These are phyloP conservation scores for Oreotragus oreotragus DNA, from an alignment of 2,113 vertebrate species.

Conservation along the genomic window DNA sequence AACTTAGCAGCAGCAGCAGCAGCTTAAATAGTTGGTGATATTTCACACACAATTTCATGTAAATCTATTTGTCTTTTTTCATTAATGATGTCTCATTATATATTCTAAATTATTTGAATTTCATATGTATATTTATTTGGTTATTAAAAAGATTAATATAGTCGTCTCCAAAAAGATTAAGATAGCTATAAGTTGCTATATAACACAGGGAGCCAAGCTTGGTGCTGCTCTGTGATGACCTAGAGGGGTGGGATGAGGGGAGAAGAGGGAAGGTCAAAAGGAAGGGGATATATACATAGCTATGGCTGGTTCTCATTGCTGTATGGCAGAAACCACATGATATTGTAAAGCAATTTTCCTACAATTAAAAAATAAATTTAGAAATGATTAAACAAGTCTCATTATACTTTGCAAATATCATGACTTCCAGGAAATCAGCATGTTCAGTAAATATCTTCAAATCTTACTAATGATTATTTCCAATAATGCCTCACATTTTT, in stretches of 20 bases:
- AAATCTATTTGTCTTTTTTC: background rate
- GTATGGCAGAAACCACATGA: background rate
- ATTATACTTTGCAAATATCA: slow-evolving; percentile 42
- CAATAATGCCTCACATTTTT: background rate
- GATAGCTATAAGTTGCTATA: background rate
- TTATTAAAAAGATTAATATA: slow-evolving; percentile 33
- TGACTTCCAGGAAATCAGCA: slow-evolving; percentile 7
- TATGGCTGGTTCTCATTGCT: background rate
- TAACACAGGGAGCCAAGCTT: background rate
- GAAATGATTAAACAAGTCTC: background rate
- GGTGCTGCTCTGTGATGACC: background rate
- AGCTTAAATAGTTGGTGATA: background rate
- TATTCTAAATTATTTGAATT: slow-evolving; percentile 29
- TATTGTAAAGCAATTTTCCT: background rate
- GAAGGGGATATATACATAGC: background rate
- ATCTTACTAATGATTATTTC: background rate
- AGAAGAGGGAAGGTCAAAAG: background rate
- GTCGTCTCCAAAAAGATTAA: background rate
- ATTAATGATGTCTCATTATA: background rate
- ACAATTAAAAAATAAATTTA: background rate
- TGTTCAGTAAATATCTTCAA: background rate
- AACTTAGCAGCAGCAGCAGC: background rate
- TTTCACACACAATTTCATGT: background rate
- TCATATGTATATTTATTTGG: background rate
- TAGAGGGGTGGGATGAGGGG: background rate